Evolutionary conservation across 2,113 vertebrate species (phyloP).

Genomic region (Brachypteracias leptosomus): DNA sequence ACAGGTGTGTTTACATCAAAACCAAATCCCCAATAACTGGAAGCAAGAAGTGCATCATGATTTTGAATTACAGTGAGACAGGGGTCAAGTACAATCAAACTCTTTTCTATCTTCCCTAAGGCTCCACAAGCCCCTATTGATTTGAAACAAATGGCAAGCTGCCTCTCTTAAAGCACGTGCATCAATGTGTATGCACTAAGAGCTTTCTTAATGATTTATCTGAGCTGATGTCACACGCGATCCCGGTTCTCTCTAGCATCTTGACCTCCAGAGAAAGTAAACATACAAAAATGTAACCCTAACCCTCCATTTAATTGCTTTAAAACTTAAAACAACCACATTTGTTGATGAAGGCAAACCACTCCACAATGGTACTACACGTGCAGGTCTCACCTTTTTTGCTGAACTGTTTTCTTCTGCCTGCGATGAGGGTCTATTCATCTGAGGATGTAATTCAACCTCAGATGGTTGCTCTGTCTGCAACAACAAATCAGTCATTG

Average conservation of each 20-base stretch:
- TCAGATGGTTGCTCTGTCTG: conserved; percentile 82
- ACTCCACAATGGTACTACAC: neutral
- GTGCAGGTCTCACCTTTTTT: conserved; percentile 80
- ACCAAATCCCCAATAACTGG: neutral
- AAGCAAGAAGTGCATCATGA: neutral
- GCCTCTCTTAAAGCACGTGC: neutral
- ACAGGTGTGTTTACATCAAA: neutral
- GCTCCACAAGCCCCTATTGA: neutral
- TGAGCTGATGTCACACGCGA: neutral
- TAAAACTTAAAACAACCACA: neutral
- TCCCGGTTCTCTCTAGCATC: neutral
- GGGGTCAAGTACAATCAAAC: neutral
- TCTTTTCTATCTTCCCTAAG: neutral
- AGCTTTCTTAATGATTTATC: conserved; percentile 46
- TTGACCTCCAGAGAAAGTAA: conserved; percentile 38
- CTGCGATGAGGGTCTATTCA: conserved; percentile 67
- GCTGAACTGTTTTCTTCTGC: conserved; percentile 77
- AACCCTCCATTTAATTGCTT: neutral
- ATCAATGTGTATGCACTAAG: neutral
- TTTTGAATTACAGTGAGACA: neutral
- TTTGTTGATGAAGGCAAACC: neutral
- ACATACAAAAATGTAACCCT: neutral
- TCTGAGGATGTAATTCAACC: conserved; percentile 70
- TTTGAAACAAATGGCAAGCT: conserved; percentile 20
- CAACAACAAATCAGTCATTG: conserved; percentile 64